Percentiles rank a stretch among this genome's conserved stretches.
Evolutionary conservation across 2,113 vertebrate species (phyloP).

Genomic region (Festucalex cinctus): DNA sequence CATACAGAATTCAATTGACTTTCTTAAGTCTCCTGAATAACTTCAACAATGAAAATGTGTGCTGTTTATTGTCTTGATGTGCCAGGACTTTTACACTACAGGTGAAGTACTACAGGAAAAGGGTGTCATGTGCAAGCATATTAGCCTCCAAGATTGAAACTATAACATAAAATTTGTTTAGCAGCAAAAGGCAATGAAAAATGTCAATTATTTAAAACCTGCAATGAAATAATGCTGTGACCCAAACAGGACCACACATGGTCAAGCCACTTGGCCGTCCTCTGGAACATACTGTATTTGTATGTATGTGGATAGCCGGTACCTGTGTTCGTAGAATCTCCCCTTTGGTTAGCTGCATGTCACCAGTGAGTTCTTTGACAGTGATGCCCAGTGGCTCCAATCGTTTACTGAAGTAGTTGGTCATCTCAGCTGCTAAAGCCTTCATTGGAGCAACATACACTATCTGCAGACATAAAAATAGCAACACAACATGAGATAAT

Average conservation of each 20-base stretch:
- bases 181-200: neutral
- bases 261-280: neutral
- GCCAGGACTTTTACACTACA: too few relatives aligned
- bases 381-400: conserved; percentile 87
- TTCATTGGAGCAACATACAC: conserved; percentile 99
- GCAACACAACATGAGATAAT: neutral
- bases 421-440: conserved; percentile 98
- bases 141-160: too few relatives aligned
- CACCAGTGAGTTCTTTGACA: conserved; percentile 94
- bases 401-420: conserved; percentile 96
- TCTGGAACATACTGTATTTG: neutral
- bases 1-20: too few relatives aligned
- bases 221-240: neutral
- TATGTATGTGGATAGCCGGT: conserved; percentile 30
- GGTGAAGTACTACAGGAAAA: too few relatives aligned
- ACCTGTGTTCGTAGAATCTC: conserved; percentile 98
- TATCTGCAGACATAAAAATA: conserved; percentile 76
- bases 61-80: too few relatives aligned
- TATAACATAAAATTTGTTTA: too few relatives aligned
- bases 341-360: conserved; percentile 97
- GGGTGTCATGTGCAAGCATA: too few relatives aligned
- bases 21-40: too few relatives aligned
- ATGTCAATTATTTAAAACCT: neutral
- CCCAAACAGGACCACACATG: neutral
- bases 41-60: too few relatives aligned